Evolutionary conservation across 2,888 invertebrate genomes (phyloP).

Genomic region (Sussaba pulchella): DNA sequence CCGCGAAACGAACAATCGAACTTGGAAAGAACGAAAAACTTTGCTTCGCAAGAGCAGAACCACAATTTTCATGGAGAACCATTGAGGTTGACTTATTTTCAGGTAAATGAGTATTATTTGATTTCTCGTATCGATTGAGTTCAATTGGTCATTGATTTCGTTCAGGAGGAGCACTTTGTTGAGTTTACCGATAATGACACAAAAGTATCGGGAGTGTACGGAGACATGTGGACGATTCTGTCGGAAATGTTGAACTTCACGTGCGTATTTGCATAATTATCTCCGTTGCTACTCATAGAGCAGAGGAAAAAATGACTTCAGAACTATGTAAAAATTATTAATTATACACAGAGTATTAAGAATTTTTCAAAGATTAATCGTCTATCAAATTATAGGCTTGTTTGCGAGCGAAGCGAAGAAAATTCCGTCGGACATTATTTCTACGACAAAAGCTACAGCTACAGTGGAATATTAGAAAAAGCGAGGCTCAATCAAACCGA

Average conservation of each 20-base stretch:
- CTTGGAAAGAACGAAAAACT: too few species aligned
- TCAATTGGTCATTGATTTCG: neutral
- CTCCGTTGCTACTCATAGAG: too few species aligned
- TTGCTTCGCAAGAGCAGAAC: too few species aligned
- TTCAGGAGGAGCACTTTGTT: constrained; percentile 41
- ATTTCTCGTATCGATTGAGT: neutral
- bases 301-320: too few species aligned
- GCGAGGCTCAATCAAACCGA: constrained; percentile 35
- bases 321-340: too few species aligned
- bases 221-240: constrained; percentile 50
- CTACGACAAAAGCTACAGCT: constrained; percentile 30
- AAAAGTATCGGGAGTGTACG: constrained; percentile 34
- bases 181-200: constrained; percentile 46
- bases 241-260: constrained; percentile 51
- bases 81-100: too few species aligned
- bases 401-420: neutral
- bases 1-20: too few species aligned
- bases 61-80: too few species aligned
- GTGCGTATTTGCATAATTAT: constrained; percentile 21
- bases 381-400: neutral
- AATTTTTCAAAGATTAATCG: neutral
- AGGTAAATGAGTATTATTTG: too few species aligned
- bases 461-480: constrained; percentile 50
- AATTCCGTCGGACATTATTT: neutral
- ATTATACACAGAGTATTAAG: too few species aligned